phyloP scores from a whole-genome alignment of 2,797 vertebrate species.

The Helostoma temminkii region DNA sequence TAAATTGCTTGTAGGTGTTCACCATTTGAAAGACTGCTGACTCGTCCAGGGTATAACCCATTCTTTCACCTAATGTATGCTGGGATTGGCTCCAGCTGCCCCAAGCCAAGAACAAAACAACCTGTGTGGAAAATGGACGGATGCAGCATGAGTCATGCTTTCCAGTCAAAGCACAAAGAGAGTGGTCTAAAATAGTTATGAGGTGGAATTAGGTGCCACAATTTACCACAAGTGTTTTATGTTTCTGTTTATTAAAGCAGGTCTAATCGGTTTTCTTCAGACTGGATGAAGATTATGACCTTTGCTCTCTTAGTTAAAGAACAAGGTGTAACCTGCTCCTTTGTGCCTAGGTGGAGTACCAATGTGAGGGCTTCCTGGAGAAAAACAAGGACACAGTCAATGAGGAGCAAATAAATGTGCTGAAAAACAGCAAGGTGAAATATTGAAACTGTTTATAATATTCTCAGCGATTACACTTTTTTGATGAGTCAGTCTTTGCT shows the following conservation, averaged over 20 bases:
- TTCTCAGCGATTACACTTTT: background rate
- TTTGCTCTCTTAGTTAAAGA: constrained; percentile 25
- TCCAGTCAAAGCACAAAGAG: constrained; percentile 4
- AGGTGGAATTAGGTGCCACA: constrained; percentile 5
- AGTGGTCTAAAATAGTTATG: background rate
- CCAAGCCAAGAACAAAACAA: constrained; percentile 25
- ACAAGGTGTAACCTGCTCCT: constrained; percentile 34
- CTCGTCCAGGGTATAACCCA: background rate
- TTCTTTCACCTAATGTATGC: background rate
- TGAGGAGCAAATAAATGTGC: constrained; percentile 95
- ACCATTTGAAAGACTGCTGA: constrained; percentile 1
- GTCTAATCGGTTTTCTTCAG: constrained; percentile 9
- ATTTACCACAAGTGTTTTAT: constrained; percentile 23
- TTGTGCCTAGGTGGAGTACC: constrained; percentile 92
- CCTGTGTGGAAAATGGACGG: constrained; percentile 27
- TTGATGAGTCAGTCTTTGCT: background rate
- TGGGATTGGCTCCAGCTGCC: constrained; percentile 18
- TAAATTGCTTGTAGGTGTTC: background rate
- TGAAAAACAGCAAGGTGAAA: constrained; percentile 95
- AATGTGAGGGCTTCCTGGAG: constrained; percentile 96
- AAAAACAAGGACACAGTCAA: constrained; percentile 99
- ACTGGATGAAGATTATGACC: constrained; percentile 26
- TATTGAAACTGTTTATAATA: constrained; percentile 38
- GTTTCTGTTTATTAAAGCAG: constrained; percentile 1
- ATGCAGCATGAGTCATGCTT: constrained; percentile 40